Evolutionary conservation across 1,140 invertebrate genomes (phyloP).

Genomic region (Portunus trituberculatus): DNA sequence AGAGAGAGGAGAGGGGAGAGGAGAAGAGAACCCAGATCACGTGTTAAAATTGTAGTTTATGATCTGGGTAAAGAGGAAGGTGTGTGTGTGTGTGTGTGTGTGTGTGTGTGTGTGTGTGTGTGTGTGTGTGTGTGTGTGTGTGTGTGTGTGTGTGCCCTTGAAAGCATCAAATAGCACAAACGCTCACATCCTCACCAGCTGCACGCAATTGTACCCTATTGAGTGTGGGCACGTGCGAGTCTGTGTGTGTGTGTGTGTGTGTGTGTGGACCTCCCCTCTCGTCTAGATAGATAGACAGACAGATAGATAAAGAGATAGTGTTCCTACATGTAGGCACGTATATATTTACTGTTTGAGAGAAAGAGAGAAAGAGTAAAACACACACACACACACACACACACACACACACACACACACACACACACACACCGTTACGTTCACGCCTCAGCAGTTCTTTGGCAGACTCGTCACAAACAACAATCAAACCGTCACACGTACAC

Average conservation of each 20-base stretch:
- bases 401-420: neutral
- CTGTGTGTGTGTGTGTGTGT: constrained; percentile 64
- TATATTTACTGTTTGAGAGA: too few species aligned
- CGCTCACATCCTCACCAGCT: neutral
- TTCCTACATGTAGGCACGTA: too few species aligned
- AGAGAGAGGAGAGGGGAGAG: neutral
- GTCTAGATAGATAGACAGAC: neutral
- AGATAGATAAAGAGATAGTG: neutral
- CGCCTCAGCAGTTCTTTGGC: neutral
- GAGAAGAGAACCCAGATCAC: neutral
- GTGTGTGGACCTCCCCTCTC: constrained; percentile 29
- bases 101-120: constrained; percentile 46
- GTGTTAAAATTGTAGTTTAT: neutral
- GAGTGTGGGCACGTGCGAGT: constrained; percentile 15
- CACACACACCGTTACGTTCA: neutral
- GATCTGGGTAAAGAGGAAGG: neutral
- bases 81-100: constrained; percentile 64
- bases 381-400: neutral
- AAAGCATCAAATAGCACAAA: neutral
- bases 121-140: constrained; percentile 34
- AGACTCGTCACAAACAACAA: neutral
- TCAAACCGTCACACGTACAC: neutral
- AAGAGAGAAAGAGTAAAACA: neutral
- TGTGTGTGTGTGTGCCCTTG: constrained; percentile 37
- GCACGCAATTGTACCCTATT: neutral